phyloP scores from a whole-genome alignment of 2,797 vertebrate species.

The Sebastolobus alascanus region DNA sequence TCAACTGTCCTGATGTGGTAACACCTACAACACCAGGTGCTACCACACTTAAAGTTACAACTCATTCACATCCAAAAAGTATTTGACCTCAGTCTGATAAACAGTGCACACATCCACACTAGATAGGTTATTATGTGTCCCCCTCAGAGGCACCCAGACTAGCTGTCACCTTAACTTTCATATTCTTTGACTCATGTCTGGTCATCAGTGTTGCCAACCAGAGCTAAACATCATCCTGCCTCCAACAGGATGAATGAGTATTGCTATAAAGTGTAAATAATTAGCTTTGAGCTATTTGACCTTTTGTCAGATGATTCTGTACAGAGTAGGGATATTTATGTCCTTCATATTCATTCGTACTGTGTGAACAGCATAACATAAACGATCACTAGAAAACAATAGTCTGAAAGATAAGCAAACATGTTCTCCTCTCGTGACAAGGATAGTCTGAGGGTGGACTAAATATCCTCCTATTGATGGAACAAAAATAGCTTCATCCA shows the following conservation, averaged over 20 bases:
- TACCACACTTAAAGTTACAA: no score
- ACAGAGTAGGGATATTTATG: slow-evolving; percentile 30
- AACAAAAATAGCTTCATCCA: slow-evolving; percentile 60
- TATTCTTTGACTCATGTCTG: neutral
- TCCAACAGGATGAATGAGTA: slow-evolving; percentile 13
- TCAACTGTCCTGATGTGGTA: neutral
- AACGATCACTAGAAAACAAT: slow-evolving; percentile 65
- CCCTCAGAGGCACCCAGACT: neutral
- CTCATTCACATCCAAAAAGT: no score
- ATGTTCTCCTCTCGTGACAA: slow-evolving; percentile 23
- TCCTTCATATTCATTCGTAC: slow-evolving; percentile 30
- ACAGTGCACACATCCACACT: neutral
- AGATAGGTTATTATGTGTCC: neutral
- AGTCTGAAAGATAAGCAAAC: slow-evolving; percentile 74
- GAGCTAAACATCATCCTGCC: neutral
- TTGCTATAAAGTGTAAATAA: slow-evolving; percentile 20
- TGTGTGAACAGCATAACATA: slow-evolving; percentile 34
- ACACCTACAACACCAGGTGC: no score
- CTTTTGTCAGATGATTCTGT: slow-evolving; percentile 35
- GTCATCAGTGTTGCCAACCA: neutral
- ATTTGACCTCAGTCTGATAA: no score
- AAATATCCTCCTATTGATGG: slow-evolving; percentile 81
- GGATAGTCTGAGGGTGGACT: slow-evolving; percentile 49
- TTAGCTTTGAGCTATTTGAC: slow-evolving; percentile 46
- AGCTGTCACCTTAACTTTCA: neutral